phyloP scores from a whole-genome alignment of 2,113 vertebrate genomes.

The Mustelus asterias region DNA sequence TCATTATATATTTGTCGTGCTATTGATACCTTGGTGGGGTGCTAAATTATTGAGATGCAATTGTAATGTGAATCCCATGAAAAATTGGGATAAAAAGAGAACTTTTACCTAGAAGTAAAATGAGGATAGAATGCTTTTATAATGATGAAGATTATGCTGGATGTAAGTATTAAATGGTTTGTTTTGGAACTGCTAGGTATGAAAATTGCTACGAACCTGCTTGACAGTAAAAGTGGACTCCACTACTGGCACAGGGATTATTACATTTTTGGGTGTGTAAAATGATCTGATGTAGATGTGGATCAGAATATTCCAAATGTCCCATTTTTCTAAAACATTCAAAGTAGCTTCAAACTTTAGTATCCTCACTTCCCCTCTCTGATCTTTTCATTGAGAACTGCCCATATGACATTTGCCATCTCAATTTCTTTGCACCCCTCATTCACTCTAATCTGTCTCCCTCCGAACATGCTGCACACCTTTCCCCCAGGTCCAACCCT shows the following conservation, averaged over 20 bases:
- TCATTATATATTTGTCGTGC: neutral
- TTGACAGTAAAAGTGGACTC: neutral
- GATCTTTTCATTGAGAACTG: too few relatives aligned
- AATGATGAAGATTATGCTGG: neutral
- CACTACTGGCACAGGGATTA: neutral
- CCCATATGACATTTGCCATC: neutral
- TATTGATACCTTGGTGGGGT: neutral
- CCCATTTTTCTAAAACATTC: neutral
- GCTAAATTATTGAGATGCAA: neutral
- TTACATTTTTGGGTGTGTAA: neutral
- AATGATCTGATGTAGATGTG: neutral
- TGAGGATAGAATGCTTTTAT: neutral
- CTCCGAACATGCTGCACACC: neutral
- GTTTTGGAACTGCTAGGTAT: neutral
- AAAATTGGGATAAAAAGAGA: neutral
- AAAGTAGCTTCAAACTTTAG: neutral
- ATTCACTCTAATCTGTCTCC: neutral
- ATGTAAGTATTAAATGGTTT: slow-evolving; percentile 6
- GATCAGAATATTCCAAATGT: neutral
- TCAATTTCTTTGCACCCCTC: neutral
- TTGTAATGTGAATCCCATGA: neutral
- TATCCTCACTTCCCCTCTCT: too few relatives aligned
- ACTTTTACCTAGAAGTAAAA: neutral
- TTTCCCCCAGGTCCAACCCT: neutral
- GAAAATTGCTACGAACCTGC: neutral